Evolutionary conservation across 2,888 invertebrate species (phyloP), one percentile per base, ranked within the genome.

Genomic region (Ectemnius lituratus): DNA sequence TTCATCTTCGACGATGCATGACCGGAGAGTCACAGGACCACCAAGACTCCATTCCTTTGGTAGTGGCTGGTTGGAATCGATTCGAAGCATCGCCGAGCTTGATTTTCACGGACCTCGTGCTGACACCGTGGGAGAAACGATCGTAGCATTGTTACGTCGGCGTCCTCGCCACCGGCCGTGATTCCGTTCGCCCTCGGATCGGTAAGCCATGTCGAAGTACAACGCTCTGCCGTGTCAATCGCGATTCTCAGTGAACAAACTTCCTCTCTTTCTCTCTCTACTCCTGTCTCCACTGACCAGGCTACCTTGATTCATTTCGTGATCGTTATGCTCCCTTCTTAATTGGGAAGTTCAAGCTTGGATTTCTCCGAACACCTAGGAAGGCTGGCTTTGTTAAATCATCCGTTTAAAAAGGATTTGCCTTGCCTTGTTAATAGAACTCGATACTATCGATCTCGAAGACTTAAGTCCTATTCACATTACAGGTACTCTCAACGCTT

Each of bases 91-190:
- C 79, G 72, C 75, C 74, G 78, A 58, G n/a, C 14, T 59, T 74
- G 76, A 86, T 87, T 87, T 88, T 85, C 85, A 88, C 83, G 86
- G 84, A 84, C 79, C 85, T 79, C 85, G 85, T 87, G 83, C 83
- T 78, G 83, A 84, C 80, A 86, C 79, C 86, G 88, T 88, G 86
- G 85, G 87, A 88, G 84, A 86, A 76, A 75, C 75, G 71, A 82
- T 80, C 70, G 72, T 63, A 37, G 62, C 57, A 76, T 74, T 78
- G 76, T 73, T 67, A 68, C 49, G 37, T 11, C 37, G 70, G 60
- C 63, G 62, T 60, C 62, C 58, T 66, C 72, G 60, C 45, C 70
- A 46, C 52, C 60, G 58, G 47, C 81, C 83, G 75, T 74, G 75
- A 75, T 81, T 83, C 79, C 79, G 75, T 70, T 76, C 70, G 16